These are phyloP conservation scores for Paralvinella palmiformis DNA, from an alignment of 1,140 invertebrate species.

Conservation along the genomic window DNA sequence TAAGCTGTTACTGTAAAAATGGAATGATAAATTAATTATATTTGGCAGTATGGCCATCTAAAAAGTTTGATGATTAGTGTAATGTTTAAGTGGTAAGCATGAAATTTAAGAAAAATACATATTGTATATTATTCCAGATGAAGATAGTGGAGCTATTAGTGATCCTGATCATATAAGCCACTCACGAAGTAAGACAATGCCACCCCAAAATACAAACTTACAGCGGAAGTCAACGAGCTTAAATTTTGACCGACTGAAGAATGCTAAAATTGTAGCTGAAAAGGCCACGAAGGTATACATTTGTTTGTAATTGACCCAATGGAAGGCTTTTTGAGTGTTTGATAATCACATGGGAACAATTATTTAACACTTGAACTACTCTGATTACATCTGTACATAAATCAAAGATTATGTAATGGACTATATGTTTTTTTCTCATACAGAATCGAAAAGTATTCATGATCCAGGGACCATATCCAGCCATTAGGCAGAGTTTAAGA, in stretches of 20 bases:
- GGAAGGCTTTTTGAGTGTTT: too few species aligned
- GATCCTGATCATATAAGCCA: slow-evolving; percentile 22
- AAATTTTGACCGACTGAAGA: slow-evolving; percentile 31
- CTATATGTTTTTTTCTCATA: slow-evolving; percentile 17
- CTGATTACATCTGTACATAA: neutral
- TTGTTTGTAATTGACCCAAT: too few species aligned
- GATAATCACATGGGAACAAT: too few species aligned
- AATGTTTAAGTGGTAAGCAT: too few species aligned
- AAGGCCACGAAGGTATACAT: slow-evolving; percentile 49
- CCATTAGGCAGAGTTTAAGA: slow-evolving; percentile 50
- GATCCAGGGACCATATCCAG: slow-evolving; percentile 53
- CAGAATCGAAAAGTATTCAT: slow-evolving; percentile 54
- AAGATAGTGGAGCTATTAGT: too few species aligned
- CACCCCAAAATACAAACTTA: slow-evolving; percentile 15
- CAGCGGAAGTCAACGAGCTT: neutral
- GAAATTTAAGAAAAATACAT: too few species aligned
- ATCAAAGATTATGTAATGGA: neutral
- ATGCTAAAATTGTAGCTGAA: slow-evolving; percentile 45
- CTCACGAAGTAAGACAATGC: slow-evolving; percentile 44
- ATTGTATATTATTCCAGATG: too few species aligned
- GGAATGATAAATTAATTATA: too few species aligned
- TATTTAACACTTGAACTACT: neutral
- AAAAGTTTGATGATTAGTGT: too few species aligned
- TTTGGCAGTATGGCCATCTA: too few species aligned
- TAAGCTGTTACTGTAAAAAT: too few species aligned